Base-by-base conservation (phyloP, 2,888 invertebrate species). In the Cryptocephalus moraei region DNA sequence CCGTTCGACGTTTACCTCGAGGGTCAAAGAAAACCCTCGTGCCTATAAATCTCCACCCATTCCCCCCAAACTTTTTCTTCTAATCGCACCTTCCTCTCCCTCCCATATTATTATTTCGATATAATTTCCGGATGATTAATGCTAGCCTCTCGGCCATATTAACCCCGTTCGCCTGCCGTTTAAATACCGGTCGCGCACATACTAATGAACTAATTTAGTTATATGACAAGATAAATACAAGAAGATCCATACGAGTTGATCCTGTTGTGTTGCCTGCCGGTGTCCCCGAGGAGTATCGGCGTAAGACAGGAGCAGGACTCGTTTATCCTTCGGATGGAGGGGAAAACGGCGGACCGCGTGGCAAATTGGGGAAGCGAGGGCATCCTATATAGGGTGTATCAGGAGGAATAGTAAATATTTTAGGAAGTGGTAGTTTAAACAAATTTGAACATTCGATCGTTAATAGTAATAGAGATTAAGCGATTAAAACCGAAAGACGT, bases 181-280 rank as follows among this genome's bases (percentile, higher is more conserved):
- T 49, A 50, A 51, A 53, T 50, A 51, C 45, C 43, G 50, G 44
- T 38, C 48, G 42, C 51, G 55, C 56, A 59, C 58, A 60, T 60
- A 61, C 57, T 61, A 60, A 61, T 58, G 60, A 58, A 60, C 53
- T 68, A 67, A 69, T 68, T 69, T 68, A 66, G 67, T 68, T 68
- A 67, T 68, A 68, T 68, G 69, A 69, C 69, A 69, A 67, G 67
- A 66, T 68, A 68, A 68, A 69, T 68, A 68, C 67, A 62, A 62
- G 62, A 67, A 67, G 65, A 67, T 66, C 65, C 64, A 57, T 62
- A 59, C 62, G 63, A 64, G 65, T 67, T 66, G 64, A 66, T 64
- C 65, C 67, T 56, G 63, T 62, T 60, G 62, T 62, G 60, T 61
- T 62, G 60, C 62, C 52, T 53, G 45, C 50, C 51, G 46, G 47